Base-by-base conservation (phyloP, 2,113 vertebrate species). In the Echinops telfairi region DNA sequence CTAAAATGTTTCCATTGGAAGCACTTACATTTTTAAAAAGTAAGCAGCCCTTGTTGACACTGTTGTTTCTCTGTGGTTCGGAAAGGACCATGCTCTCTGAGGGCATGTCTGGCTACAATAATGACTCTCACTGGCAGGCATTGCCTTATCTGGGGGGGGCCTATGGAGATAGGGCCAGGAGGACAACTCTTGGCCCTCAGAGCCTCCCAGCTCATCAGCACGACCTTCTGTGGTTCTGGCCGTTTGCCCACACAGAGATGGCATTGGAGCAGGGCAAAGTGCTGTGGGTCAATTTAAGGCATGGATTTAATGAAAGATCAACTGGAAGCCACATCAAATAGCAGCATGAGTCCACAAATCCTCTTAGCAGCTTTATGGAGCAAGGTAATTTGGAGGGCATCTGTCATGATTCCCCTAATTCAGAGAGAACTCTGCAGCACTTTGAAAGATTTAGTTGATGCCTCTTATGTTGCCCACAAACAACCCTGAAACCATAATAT, bases 291-390 rank as follows among this genome's bases (percentile, higher is more conserved):
- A 95, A 64, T 73, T 36, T 12, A 88, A 96, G 90, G 84, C 38
- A 27, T 66, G 64, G 90, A 84, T 90, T 93, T 95, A 92, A 95
- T 91, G 84, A 92, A 94, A 93, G 83, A 81, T 58, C 91, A 73
- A 86, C 94, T 89, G 86, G 92, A 97, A 94, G 86, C 78, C 86
- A 71, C 94, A 95, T 94, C 94, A 83, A 89, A 90, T 78, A 89
- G 73, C 92, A 96, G 92, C 80, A 14, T 31, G 86, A 82, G 87
- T 77, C 79, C 75, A 33, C 84, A 95, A 94, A 89, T 87, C 95
- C 6, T 1, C 90, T 92, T 91, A 90, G 90, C 33, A 82, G n/a
- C 68, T 70, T 22, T 80, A 25, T 53, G 62, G 9, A 68, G 38
- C 88, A 96, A 95, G 90, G 90, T 75, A 80, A 95, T 60, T 5